Evolutionary conservation across 2,113 vertebrate genomes (phyloP).

Genomic region (Tachysurus vachellii): DNA sequence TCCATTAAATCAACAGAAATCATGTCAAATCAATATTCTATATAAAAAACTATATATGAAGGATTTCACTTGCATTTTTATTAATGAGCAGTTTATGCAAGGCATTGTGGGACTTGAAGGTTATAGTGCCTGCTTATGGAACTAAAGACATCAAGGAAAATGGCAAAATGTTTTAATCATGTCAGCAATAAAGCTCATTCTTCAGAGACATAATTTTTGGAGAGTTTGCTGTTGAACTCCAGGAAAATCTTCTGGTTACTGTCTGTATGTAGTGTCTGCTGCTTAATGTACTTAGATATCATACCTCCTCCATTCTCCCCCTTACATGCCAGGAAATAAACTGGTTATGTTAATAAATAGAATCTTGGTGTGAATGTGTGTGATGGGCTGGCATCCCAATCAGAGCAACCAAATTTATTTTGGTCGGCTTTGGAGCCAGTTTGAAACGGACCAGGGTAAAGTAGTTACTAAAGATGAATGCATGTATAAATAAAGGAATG

Average conservation of each 20-base stretch:
- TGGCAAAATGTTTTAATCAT: no score
- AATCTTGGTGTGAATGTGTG: not conserved
- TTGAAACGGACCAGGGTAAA: not conserved
- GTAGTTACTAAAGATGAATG: not conserved
- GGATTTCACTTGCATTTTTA: not conserved
- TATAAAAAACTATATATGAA: not conserved
- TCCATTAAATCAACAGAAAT: not conserved
- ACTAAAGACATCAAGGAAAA: not conserved
- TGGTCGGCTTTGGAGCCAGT: not conserved
- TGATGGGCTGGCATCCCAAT: not conserved
- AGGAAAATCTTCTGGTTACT: not conserved
- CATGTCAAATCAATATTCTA: not conserved
- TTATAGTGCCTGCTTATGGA: not conserved
- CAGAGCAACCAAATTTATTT: not conserved
- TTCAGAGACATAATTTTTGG: no score
- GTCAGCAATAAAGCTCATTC: no score
- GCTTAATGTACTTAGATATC: no score
- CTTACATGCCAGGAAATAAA: not conserved
- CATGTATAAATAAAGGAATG: not conserved
- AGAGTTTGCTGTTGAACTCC: no score
- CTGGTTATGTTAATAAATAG: not conserved
- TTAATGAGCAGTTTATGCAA: not conserved
- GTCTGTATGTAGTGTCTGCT: not conserved
- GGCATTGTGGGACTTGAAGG: not conserved
- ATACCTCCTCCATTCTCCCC: no score